Percentiles rank a stretch among this genome's conserved stretches.
phyloP scores from a whole-genome alignment of 2,113 vertebrate species.

The Mesoclemmys tuberculata region DNA sequence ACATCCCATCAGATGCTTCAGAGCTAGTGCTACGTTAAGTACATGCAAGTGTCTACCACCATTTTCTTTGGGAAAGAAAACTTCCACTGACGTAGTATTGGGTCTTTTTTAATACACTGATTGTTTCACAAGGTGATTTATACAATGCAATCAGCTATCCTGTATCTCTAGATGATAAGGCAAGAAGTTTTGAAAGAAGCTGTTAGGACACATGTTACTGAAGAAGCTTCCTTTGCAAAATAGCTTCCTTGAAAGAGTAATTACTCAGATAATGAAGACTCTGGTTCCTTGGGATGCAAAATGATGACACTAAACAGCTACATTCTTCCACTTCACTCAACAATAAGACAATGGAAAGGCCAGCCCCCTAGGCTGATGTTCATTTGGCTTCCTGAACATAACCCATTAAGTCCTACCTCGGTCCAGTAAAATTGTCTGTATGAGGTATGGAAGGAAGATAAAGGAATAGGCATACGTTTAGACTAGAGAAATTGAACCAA shows the following conservation, averaged over 20 bases:
- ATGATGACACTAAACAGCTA: neutral
- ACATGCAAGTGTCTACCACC: neutral
- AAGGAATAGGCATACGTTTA: neutral
- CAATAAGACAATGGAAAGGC: neutral
- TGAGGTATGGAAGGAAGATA: neutral
- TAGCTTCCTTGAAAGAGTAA: neutral
- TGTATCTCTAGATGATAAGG: neutral
- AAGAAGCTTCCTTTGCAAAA: neutral
- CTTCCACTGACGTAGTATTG: too few relatives aligned
- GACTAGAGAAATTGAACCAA: neutral
- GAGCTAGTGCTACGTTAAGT: neutral
- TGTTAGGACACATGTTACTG: neutral
- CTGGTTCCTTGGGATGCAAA: neutral
- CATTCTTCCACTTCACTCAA: neutral
- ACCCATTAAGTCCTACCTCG: neutral
- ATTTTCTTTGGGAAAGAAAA: neutral
- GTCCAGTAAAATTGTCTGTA: neutral
- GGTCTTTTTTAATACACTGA: too few relatives aligned
- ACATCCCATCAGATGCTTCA: neutral
- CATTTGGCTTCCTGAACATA: neutral
- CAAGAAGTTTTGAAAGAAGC: neutral
- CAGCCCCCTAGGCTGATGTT: neutral
- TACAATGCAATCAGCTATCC: neutral
- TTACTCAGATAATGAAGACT: neutral
- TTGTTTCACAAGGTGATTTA: too few relatives aligned